Percentiles rank a stretch among this genome's conserved stretches.
Evolutionary conservation across 2,797 vertebrate genomes (phyloP).

Genomic region (Borostomias antarcticus): DNA sequence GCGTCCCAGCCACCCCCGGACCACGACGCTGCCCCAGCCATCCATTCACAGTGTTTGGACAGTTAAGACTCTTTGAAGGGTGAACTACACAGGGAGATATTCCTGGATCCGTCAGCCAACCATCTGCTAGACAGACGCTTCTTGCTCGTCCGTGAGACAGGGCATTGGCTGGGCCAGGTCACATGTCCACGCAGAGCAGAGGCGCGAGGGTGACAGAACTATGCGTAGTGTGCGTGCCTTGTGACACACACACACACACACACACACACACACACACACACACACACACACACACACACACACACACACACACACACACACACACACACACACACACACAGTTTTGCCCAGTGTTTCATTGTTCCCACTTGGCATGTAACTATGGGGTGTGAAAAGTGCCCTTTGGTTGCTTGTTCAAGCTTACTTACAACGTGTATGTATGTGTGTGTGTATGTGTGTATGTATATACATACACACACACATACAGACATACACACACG

Average conservation of each 20-base stretch:
- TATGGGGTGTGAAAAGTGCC: too few relatives aligned
- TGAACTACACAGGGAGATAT: not conserved
- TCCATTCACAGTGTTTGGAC: not conserved
- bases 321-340: too few relatives aligned
- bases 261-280: too few relatives aligned
- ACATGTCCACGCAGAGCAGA: not conserved
- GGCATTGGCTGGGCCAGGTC: not conserved
- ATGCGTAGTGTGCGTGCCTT: too few relatives aligned
- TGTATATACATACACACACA: too few relatives aligned
- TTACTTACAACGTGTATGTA: too few relatives aligned
- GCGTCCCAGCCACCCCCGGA: not conserved
- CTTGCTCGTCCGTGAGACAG: conserved; percentile 1
- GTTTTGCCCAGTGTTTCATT: not conserved
- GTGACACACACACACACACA: too few relatives aligned
- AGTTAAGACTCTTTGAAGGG: not conserved
- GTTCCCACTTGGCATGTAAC: conserved; percentile 5
- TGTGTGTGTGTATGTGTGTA: too few relatives aligned
- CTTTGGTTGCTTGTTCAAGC: too few relatives aligned
- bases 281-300: too few relatives aligned
- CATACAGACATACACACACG: too few relatives aligned
- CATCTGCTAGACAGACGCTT: conserved; percentile 13
- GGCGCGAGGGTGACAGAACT: too few relatives aligned
- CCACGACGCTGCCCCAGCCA: not conserved
- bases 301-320: not conserved
- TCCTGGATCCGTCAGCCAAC: not conserved